A percentile compares a stretch with the other conserved stretches of the same genome.
These are phyloP conservation scores for Phalacrocorax carbo DNA, from an alignment of 2,113 vertebrate genomes.

Conservation along the genomic window DNA sequence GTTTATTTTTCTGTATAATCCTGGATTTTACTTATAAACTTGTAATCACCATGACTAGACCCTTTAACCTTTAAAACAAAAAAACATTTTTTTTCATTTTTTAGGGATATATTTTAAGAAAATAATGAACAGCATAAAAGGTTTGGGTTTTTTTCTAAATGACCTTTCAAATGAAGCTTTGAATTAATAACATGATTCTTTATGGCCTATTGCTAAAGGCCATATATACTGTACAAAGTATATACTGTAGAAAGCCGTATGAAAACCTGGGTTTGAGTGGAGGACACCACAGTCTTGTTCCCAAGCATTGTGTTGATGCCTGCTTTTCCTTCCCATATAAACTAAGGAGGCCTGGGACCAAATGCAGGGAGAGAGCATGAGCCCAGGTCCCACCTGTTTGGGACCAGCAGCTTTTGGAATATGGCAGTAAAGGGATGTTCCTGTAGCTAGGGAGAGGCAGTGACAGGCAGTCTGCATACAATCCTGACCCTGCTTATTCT, in stretches of 20 bases:
- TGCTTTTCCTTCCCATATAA: neutral
- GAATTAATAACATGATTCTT: neutral
- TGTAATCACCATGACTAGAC: neutral
- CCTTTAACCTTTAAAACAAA: neutral
- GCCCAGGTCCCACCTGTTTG: neutral
- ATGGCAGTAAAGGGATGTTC: neutral
- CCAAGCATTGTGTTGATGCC: neutral
- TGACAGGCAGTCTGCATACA: neutral
- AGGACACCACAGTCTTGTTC: neutral
- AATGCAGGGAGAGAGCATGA: fast-evolving
- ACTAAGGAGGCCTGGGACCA: neutral
- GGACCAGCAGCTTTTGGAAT: neutral
- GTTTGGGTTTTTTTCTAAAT: neutral
- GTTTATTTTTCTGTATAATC: constrained; percentile 33
- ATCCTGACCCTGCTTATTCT: neutral
- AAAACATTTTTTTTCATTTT: neutral
- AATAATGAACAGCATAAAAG: neutral
- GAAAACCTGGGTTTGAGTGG: neutral
- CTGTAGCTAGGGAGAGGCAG: neutral
- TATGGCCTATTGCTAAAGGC: neutral
- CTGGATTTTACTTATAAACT: neutral
- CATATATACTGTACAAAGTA: neutral
- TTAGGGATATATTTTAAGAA: neutral
- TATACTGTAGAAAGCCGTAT: neutral
- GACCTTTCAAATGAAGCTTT: neutral